Evolutionary conservation across 2,888 invertebrate genomes (phyloP), one percentile per base, ranked within the genome.

Genomic region (Endotricha flammealis): DNA sequence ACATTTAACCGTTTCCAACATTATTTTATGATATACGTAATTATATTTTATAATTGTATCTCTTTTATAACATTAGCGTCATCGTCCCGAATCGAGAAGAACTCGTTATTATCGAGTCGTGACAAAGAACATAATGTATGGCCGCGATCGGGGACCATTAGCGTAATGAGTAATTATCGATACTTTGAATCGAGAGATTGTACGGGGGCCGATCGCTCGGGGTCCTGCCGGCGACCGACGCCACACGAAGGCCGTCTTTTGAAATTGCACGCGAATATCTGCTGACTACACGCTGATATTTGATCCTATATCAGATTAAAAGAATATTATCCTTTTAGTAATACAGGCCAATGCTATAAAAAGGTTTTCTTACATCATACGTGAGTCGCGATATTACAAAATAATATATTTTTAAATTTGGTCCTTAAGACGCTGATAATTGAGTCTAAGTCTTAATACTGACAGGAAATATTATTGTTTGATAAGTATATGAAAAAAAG

Each of bases 111-210:
- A 61, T 57, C 39, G 42, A 61, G 53, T 77, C 78, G 71, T 80
- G 79, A 77, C 71, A 74, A 64, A 63, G 59, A 55, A 57, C 52
- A 64, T 61, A 66, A 65, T 60, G 42, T 54, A 48, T 46, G 49
- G 47, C 52, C 49, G 46, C 60, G 62, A 74, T 74, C 59, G 57
- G 50, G 59, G 64, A 70, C 75, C 75, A 81, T 81, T 80, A 78
- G 58, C 49, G 53, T 79, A 74, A 74, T 76, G 68, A 77, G 66
- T 75, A 77, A 80, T 78, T 78, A 75, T 58, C 67, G 65, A 50
- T 45, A 57, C 53, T 59, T 58, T 52, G 57, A 55, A 59, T 56
- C 55, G 49, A 62, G 67, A 50, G 65, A 65, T 64, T 61, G 68
- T 57, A 42, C 44, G 40, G 44, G 47, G 42, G 29, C 23, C 32